Conservation (phyloP, 1,140 invertebrate genomes). For the Sitodiplosis mosellana region DNA sequence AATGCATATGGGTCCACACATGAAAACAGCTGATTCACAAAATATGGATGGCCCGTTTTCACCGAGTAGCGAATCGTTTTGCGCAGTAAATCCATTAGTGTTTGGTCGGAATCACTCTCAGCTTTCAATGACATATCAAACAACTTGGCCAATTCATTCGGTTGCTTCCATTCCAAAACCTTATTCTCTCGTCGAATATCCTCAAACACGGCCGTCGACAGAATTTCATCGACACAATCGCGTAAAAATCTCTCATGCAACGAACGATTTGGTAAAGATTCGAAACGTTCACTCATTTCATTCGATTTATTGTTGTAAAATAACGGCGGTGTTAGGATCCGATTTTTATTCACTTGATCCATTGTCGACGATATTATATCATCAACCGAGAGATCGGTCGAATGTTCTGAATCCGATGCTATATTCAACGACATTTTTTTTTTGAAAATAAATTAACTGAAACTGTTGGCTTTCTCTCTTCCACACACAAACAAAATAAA, state of each 20-base stretch:
- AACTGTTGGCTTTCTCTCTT: no score
- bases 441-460: no score
- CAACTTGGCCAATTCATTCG: conserved; percentile 37
- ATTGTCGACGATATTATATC: no score
- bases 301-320: background rate
- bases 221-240: conserved; percentile 44
- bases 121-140: conserved; percentile 46
- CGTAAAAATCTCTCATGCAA: conserved; percentile 53
- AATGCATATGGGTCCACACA: conserved; percentile 72
- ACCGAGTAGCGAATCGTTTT: conserved; percentile 62
- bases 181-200: conserved; percentile 44
- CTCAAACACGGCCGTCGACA: conserved; percentile 55
- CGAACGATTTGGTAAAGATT: conserved; percentile 32
- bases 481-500: no score
- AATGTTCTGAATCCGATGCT: no score
- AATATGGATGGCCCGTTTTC: conserved; percentile 73
- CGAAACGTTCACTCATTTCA: conserved; percentile 11
- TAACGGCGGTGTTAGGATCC: background rate
- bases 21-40: conserved; percentile 72
- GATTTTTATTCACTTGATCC: background rate
- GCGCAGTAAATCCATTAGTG: conserved; percentile 40
- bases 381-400: no score
- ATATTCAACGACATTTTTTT: no score
- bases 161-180: conserved; percentile 58
- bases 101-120: conserved; percentile 39